Conservation (phyloP, 2,797 vertebrate genomes). For the Periparus ater region DNA sequence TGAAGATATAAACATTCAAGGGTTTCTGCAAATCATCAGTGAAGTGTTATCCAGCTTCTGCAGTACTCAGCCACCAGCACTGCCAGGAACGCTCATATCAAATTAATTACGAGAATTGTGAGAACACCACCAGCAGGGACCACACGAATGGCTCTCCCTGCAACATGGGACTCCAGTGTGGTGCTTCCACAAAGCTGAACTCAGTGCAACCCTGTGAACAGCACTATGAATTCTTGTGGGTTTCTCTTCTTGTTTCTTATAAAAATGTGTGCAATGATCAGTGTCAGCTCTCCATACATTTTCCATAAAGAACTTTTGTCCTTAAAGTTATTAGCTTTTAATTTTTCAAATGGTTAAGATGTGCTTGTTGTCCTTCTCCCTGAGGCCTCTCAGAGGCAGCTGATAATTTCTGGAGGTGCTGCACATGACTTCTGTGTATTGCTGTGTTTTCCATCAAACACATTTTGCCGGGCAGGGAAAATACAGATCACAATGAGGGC, state of each 20-base stretch:
- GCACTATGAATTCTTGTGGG: background rate
- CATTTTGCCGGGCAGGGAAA: background rate
- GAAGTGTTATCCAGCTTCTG: background rate
- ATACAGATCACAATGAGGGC: background rate
- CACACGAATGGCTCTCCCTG: background rate
- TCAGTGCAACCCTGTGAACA: background rate
- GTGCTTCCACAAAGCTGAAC: background rate
- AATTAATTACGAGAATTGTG: background rate
- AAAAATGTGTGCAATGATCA: background rate
- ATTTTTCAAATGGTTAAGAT: background rate
- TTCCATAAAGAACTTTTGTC: background rate
- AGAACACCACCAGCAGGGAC: background rate
- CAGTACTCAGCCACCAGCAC: background rate
- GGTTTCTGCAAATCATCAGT: conserved; percentile 57
- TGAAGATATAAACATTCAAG: conserved; percentile 47
- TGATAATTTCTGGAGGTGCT: background rate
- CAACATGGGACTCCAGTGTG: rapidly evolving
- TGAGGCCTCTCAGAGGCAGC: background rate
- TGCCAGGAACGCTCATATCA: conserved; percentile 37
- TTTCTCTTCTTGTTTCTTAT: background rate
- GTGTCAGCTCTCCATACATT: background rate
- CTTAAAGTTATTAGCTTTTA: background rate
- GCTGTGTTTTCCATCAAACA: background rate
- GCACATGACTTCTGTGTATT: background rate
- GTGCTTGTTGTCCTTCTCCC: background rate